Percentiles rank a stretch among this genome's conserved stretches.
phyloP scores from a whole-genome alignment of 2,888 invertebrate genomes.

The Ganaspis brasiliensis region DNA sequence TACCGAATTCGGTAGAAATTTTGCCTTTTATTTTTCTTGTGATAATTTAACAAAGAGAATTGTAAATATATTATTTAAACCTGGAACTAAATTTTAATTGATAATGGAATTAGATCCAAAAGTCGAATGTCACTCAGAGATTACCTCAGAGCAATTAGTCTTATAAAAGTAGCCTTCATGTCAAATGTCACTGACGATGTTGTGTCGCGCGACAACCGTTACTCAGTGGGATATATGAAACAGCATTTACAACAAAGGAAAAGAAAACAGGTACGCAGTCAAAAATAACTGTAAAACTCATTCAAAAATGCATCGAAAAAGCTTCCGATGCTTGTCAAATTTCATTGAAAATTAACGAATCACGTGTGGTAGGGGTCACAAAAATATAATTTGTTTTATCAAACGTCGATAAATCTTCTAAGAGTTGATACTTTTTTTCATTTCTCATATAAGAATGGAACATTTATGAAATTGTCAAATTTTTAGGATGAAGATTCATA shows the following conservation, averaged over 20 bases:
- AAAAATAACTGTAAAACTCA: constrained; percentile 12
- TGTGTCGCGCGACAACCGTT: background rate
- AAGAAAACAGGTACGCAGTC: background rate
- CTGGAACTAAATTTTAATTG: no score
- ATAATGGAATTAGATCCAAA: background rate
- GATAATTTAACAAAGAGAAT: no score
- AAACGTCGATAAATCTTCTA: background rate
- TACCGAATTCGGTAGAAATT: no score
- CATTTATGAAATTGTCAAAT: no score
- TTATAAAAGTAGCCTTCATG: no score
- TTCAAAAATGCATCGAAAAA: background rate
- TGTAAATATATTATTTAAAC: no score
- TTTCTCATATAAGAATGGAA: background rate
- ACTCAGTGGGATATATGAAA: background rate
- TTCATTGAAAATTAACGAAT: background rate
- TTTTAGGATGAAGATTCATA: no score
- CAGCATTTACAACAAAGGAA: background rate
- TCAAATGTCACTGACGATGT: background rate
- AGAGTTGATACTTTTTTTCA: background rate
- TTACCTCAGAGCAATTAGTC: no score
- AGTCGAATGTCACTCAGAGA: no score
- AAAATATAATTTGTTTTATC: background rate
- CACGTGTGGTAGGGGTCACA: background rate
- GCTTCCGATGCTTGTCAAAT: constrained; percentile 1
- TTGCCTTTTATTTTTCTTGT: no score